Evolutionary conservation across 2,888 invertebrate species (phyloP), one percentile per base, ranked within the genome.

Genomic region (Tineola bisselliella): DNA sequence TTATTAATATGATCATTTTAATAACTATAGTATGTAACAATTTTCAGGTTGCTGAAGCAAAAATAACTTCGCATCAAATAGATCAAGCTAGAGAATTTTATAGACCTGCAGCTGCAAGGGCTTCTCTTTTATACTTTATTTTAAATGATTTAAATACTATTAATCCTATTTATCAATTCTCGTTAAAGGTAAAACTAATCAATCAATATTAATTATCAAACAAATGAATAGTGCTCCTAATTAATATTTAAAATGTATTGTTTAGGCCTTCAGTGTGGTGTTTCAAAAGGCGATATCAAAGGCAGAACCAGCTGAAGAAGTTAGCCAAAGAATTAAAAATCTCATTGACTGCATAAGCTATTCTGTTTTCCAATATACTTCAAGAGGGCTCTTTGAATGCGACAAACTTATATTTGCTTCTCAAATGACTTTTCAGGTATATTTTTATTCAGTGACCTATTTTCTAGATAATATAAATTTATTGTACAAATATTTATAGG

Each of bases 341-440:
- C 90, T 98, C 56, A 98, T 98, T 68, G 97, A 98, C 73, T 95
- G 95, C 76, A 98, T 98, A 69, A 95, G 96, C 38, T 96, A 94
- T 77, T 96, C 95, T 1, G 97, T 98, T 1, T 98, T 95, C 75
- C 94, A 96, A 79, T 98, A 98, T 81, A 98, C 98, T 3, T 93
- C 95, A 0, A 87, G 98, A 69, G 98, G 98, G 12, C 88, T 98
- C 57, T 98, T 98, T 77, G 98, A 98, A 83, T 95, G 95, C 70
- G 98, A 98, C 79, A 98, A 98, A 81, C 90, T 98, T 62, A 98
- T 97, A 72, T 98, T 98, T 81, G 94, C 95, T 5, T 94, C 96
- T 0, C 98, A 98, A 86, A 97, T 98, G 96, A 93, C 97, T 11
- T 97, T 98, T 77, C 95, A 95, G 90, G 95, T 94, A 97, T 94